phyloP scores from a whole-genome alignment of 2,797 vertebrate species.

The Amphiprion clarkii region DNA sequence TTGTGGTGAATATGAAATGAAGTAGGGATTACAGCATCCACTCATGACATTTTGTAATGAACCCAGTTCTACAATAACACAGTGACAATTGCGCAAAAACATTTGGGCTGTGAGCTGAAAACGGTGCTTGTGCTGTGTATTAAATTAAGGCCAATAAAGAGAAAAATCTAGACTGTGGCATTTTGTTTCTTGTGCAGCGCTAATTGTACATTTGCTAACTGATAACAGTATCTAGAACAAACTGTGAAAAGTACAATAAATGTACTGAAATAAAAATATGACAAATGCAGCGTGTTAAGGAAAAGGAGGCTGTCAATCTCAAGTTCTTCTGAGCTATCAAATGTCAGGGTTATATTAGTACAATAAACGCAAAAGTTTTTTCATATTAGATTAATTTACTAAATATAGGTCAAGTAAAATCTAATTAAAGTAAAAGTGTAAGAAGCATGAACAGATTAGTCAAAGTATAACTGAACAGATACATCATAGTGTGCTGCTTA shows the following conservation, averaged over 20 bases:
- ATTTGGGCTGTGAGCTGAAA: not conserved
- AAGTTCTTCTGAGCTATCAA: not conserved
- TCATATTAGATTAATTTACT: not conserved
- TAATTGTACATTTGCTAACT: not conserved
- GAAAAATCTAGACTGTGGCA: not conserved
- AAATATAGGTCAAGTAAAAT: not conserved
- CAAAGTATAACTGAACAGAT: constrained; percentile 2
- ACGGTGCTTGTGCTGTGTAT: not conserved
- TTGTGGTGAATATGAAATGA: not conserved
- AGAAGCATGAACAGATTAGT: not conserved
- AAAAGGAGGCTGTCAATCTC: not conserved
- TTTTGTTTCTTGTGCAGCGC: not conserved
- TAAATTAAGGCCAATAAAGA: constrained; percentile 19
- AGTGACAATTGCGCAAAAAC: not conserved
- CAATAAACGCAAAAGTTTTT: not conserved
- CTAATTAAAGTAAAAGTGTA: not conserved
- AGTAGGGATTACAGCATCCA: constrained; percentile 8
- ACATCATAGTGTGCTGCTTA: not conserved
- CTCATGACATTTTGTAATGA: not conserved
- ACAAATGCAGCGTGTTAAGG: not conserved
- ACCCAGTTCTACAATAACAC: not conserved
- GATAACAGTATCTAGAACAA: not conserved
- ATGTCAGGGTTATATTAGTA: not conserved
- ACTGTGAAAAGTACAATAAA: not conserved
- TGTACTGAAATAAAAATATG: not conserved